A percentile compares a stretch with the other conserved stretches of the same genome.
These are phyloP conservation scores for Drosophila dunni DNA, from an alignment of 1,140 invertebrate genomes.

Conservation along the genomic window DNA sequence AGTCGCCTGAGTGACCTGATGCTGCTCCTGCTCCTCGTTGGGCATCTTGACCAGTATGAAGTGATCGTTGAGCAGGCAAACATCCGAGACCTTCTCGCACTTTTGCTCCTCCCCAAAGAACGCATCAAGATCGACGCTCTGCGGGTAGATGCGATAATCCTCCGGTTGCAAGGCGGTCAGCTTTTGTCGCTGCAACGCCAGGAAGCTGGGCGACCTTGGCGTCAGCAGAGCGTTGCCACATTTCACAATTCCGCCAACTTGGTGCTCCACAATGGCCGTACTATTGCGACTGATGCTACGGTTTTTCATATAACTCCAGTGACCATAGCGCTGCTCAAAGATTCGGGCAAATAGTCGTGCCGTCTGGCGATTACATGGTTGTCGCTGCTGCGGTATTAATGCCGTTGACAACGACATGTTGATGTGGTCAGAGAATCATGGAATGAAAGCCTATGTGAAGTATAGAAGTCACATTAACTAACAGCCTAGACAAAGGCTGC, in stretches of 20 bases:
- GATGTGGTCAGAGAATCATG: background rate
- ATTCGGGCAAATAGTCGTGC: conserved; percentile 31
- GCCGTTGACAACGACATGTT: conserved; percentile 46
- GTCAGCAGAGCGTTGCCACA: conserved; percentile 22
- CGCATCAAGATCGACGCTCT: conserved; percentile 66
- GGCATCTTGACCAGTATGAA: conserved; percentile 82
- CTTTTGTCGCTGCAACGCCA: conserved; percentile 16
- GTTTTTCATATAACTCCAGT: conserved; percentile 35
- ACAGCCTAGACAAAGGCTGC: background rate
- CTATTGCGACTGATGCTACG: conserved; percentile 22
- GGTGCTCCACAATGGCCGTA: conserved; percentile 11
- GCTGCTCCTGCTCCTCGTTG: background rate
- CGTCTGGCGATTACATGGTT: conserved; percentile 27
- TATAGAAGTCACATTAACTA: conserved; percentile 1
- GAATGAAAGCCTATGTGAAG: conserved; percentile 16
- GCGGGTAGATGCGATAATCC: conserved; percentile 75
- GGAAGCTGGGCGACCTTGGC: conserved; percentile 16
- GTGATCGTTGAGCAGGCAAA: conserved; percentile 79
- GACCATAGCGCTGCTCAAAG: conserved; percentile 29
- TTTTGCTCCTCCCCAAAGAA: conserved; percentile 68
- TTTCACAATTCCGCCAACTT: background rate
- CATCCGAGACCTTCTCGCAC: conserved; percentile 71
- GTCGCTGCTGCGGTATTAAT: conserved; percentile 40
- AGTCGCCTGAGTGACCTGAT: background rate
- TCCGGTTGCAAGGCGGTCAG: conserved; percentile 12